These are phyloP conservation scores for Bos javanicus DNA, from an alignment of 2,113 vertebrate genomes.

Conservation along the genomic window DNA sequence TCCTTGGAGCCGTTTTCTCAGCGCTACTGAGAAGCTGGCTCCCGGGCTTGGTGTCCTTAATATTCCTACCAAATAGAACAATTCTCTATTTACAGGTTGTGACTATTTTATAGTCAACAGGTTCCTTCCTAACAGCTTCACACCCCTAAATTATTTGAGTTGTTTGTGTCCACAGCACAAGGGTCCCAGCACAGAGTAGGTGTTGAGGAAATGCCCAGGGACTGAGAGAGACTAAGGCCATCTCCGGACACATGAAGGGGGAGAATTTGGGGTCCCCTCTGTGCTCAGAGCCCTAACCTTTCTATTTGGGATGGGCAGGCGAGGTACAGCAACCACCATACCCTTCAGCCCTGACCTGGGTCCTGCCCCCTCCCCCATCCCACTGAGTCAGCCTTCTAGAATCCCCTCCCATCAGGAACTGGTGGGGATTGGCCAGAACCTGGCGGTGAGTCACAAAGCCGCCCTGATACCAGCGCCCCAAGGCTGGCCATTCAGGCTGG, in stretches of 20 bases:
- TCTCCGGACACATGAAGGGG: neutral
- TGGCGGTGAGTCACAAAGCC: conserved; percentile 54
- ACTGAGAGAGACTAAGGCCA: neutral
- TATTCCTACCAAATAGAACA: neutral
- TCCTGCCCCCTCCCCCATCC: neutral
- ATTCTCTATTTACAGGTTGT: neutral
- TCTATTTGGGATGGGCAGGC: neutral
- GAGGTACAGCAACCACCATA: too few relatives aligned
- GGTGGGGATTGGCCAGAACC: conserved; percentile 41
- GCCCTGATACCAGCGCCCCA: neutral
- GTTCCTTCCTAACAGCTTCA: neutral
- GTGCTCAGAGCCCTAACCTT: neutral
- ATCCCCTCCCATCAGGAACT: neutral
- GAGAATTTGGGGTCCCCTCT: neutral
- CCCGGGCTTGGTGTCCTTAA: neutral
- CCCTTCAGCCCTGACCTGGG: neutral
- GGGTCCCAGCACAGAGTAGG: neutral
- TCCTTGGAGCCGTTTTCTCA: neutral
- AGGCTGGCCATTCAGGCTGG: neutral
- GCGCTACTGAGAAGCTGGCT: neutral
- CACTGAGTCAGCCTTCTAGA: neutral
- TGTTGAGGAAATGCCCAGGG: neutral
- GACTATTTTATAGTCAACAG: neutral
- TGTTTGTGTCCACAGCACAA: neutral
- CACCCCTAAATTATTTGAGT: neutral